Evolutionary conservation across 2,888 invertebrate species (phyloP), one percentile per base, ranked within the genome.

Genomic region (Tricholauxania praeusta): DNA sequence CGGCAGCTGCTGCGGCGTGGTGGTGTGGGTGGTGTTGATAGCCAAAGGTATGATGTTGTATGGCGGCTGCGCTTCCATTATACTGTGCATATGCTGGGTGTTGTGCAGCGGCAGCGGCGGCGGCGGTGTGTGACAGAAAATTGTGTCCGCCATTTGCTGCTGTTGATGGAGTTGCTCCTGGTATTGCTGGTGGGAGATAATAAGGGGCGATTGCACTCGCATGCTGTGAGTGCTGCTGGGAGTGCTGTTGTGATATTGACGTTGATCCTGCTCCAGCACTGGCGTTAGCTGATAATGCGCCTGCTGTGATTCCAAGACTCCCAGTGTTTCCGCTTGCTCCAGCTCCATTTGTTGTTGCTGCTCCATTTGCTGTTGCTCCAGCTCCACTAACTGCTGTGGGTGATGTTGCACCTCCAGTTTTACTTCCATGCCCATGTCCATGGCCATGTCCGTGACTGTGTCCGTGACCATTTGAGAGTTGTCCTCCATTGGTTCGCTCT

Each of bases 21-120:
- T 39, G 39, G 39, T 39, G 60, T 28, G 60, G 15, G 32, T 55
- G 67, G 78, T 83, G 84, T 76, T 84, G 84, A 83, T 87, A 87
- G 78, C 84, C 84, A 85, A 86, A 87, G 82, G 86, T 83, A 81
- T 85, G 87, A 84, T 87, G 88, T 83, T 87, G 87, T 83, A 86
- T 77, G 79, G 85, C 82, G 82, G 86, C 79, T 81, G 85, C 80
- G 80, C 85, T 78, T 80, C 82, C 84, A 82, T 82, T 83, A 81
- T 83, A 83, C 78, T 84, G 84, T 78, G 72, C 72, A 75, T 74
- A 75, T 79, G 80, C 83, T 28, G 68, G 57, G 55, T 55, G 59
- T 59, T 74, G 78, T 77, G 79, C 76, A 52, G 81, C 81, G 78
- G 81, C 82, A 78, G 80, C 83, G 80, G 79, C 80, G 78, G 81